Percentiles rank a stretch among this genome's conserved stretches.
These are phyloP conservation scores for Trigoniulus corallinus DNA, from an alignment of 1,140 invertebrate species.

Conservation along the genomic window DNA sequence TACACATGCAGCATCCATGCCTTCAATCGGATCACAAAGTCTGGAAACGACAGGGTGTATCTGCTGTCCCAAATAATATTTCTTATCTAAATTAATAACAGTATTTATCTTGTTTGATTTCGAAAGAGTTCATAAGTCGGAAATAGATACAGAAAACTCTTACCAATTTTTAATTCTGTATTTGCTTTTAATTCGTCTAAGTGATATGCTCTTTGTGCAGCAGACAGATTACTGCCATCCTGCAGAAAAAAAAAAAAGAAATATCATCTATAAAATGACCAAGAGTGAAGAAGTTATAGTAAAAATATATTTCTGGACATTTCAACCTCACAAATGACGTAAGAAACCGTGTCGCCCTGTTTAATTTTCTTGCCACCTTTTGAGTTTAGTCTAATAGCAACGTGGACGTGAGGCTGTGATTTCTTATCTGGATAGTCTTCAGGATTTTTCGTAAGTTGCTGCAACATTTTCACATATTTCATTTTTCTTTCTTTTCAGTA, in stretches of 20 bases:
- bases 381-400: constrained; percentile 71
- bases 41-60: constrained; percentile 86
- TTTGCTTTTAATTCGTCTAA: constrained; percentile 64
- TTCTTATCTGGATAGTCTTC: constrained; percentile 79
- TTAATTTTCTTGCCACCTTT: constrained; percentile 53
- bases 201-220: constrained; percentile 87
- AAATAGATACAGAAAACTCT: constrained; percentile 13
- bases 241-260: constrained; percentile 16
- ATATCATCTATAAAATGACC: no score
- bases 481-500: constrained; percentile 6
- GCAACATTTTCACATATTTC: constrained; percentile 8
- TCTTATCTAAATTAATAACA: constrained; percentile 36
- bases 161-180: constrained; percentile 35
- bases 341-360: constrained; percentile 86
- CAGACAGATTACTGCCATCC: constrained; percentile 56
- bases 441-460: constrained; percentile 85
- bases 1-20: constrained; percentile 71
- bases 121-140: no score
- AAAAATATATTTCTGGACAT: no score
- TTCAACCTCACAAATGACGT: constrained; percentile 84
- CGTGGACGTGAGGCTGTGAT: constrained; percentile 73
- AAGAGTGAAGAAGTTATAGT: no score
- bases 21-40: constrained; percentile 89
- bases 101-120: no score
- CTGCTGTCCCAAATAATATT: constrained; percentile 72